These are phyloP conservation scores for Heliocidaris erythrogramma DNA, from an alignment of 35 echinoderm and acorn worm genomes.

Conservation along the genomic window DNA sequence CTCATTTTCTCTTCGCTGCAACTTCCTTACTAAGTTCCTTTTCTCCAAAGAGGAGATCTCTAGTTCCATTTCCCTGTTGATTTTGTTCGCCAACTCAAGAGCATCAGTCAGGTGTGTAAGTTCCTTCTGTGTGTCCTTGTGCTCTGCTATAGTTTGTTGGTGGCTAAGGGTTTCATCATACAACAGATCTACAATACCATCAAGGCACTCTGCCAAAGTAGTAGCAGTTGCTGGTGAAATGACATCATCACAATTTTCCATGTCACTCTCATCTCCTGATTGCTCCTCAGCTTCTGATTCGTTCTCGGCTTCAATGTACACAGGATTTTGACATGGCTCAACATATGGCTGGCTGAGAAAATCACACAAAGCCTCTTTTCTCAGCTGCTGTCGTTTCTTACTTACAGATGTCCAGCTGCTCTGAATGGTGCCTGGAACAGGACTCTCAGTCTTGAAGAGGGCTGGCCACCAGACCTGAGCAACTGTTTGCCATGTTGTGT, in stretches of 20 bases:
- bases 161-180: no score
- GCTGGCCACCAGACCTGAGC: not conserved
- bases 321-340: not conserved
- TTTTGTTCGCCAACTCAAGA: no score
- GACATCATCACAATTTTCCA: not conserved
- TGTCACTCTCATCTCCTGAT: conserved; percentile 33
- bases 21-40: no score
- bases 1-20: no score
- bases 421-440: not conserved
- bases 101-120: no score
- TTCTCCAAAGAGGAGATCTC: no score
- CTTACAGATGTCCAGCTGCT: not conserved
- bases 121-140: no score
- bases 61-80: no score
- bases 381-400: conserved; percentile 32
- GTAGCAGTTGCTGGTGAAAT: not conserved
- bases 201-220: not conserved
- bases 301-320: not conserved
- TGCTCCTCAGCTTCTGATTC: conserved; percentile 15
- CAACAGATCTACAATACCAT: no score
- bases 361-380: conserved; percentile 41
- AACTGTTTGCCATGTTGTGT: conserved; percentile 28
- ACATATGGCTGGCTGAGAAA: conserved; percentile 32
- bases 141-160: no score
- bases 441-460: conserved; percentile 37